Base-by-base conservation (phyloP, 1,140 invertebrate genomes). In the Caerostris extrusa region DNA sequence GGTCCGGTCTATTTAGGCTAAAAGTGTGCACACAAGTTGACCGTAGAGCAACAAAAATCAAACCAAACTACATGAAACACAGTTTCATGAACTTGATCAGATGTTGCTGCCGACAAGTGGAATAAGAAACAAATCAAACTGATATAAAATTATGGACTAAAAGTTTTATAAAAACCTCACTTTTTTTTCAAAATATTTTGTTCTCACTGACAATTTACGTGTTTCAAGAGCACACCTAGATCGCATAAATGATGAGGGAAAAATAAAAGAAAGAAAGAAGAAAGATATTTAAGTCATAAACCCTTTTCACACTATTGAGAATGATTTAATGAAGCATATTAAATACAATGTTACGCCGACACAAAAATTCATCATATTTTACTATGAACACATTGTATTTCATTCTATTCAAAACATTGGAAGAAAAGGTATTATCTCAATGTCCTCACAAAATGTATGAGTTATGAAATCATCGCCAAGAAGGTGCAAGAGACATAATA, bases 281-380 rank as follows among this genome's bases (percentile, higher is more conserved):
- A n/a, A 77, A 50, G 71, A 53, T 53, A 50, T 50, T 34, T 7
- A 50, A 77, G 53, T 7, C 71, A 77, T 77, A 50, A 53, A 19
- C 71, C 34, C 53, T 34, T 50, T 77, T 50, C 71, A 50, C 71
- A 10, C 3, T 34, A 50, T 12, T 77, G 71, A 77, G 34, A 50
- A 12, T 50, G 71, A 77, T 77, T 19, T 34, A 34, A 53, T 14
- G 71, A 77, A 77, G 14, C 34, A 34, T 34, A 77, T 77, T 50
- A 50, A 77, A 77, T 50, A 50, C 34, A 77, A 77, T 77, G 50
- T 34, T 5, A 12, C 10, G 19, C 5, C 53, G 71, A 77, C 71
- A 77, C 71, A n/a, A 19, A 50, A 77, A 77, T 77, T 77, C 71
- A 77, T 77, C 71, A 77, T 77, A 77, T n/a, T 77, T 77, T 77